These are phyloP conservation scores for Drosophila atripex DNA, from an alignment of 2,888 invertebrate genomes.

Conservation along the genomic window DNA sequence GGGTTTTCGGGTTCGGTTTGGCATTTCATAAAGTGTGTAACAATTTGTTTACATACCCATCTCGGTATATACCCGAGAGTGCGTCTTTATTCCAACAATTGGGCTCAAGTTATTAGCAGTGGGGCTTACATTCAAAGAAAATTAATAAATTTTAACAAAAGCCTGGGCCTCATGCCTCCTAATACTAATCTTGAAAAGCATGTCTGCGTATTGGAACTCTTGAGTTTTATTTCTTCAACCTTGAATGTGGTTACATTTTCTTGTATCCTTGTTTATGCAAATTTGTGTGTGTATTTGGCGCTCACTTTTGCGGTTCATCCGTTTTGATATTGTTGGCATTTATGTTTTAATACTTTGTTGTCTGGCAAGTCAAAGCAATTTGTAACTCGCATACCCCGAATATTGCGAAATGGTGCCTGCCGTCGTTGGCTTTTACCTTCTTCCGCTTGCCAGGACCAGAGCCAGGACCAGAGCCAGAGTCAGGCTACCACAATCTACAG, in stretches of 20 bases:
- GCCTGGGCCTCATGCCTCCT: too few species aligned
- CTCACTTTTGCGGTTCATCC: constrained; percentile 45
- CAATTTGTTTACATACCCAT: constrained; percentile 67
- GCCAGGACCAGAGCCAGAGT: constrained; percentile 3
- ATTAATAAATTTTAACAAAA: not conserved
- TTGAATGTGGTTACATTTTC: not conserved
- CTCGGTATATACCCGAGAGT: constrained; percentile 31
- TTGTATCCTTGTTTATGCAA: constrained; percentile 26
- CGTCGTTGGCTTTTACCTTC: not conserved
- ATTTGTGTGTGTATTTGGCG: constrained; percentile 14
- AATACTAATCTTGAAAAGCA: too few species aligned
- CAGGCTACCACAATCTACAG: constrained; percentile 27
- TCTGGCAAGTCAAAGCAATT: constrained; percentile 31
- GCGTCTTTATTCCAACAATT: constrained; percentile 4
- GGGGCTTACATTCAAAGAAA: not conserved
- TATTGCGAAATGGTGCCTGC: too few species aligned
- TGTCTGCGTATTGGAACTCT: not conserved
- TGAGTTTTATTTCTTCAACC: not conserved
- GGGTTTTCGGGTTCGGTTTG: constrained; percentile 27
- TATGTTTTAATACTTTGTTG: constrained; percentile 57
- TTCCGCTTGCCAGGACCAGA: constrained; percentile 3
- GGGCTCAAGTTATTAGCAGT: constrained; percentile 4
- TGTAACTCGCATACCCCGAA: constrained; percentile 11
- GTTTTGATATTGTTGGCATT: constrained; percentile 57
- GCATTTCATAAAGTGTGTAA: constrained; percentile 72